These are phyloP conservation scores for Pangasius sanitwongsei DNA, from an alignment of 2,797 vertebrate species.

Conservation along the genomic window DNA sequence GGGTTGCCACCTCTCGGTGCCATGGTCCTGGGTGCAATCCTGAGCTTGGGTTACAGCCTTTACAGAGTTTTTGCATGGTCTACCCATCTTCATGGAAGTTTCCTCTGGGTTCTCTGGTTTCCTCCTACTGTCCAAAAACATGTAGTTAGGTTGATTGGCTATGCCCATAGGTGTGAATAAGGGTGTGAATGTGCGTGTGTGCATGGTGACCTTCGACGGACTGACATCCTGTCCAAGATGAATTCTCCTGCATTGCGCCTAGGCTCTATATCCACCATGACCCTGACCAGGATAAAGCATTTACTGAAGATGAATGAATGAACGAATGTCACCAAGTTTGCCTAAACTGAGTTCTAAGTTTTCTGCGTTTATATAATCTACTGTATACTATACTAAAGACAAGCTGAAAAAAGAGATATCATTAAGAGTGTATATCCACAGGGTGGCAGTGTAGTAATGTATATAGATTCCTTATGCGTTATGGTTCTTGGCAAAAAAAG, in stretches of 20 bases:
- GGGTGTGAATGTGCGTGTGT: background rate
- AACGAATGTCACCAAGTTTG: background rate
- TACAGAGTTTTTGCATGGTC: background rate
- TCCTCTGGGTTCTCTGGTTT: background rate
- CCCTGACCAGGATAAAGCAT: background rate
- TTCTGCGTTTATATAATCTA: background rate
- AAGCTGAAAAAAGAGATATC: background rate
- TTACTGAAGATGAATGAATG: background rate
- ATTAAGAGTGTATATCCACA: background rate
- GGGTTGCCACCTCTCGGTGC: background rate
- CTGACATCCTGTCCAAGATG: background rate
- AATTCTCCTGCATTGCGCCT: background rate
- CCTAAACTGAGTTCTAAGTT: background rate
- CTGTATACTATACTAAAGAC: background rate
- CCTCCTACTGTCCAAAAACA: background rate
- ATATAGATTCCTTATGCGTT: background rate
- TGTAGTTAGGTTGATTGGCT: background rate
- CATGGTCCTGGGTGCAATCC: background rate
- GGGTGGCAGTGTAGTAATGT: constrained; percentile 16
- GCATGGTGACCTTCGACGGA: background rate
- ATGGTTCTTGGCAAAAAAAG: background rate
- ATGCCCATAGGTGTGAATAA: background rate
- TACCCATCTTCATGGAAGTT: background rate
- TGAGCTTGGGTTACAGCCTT: background rate
- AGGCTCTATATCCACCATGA: background rate